Evolutionary conservation across 2,888 invertebrate genomes (phyloP), one percentile per base, ranked within the genome.

Genomic region (Charanyca ferruginea): DNA sequence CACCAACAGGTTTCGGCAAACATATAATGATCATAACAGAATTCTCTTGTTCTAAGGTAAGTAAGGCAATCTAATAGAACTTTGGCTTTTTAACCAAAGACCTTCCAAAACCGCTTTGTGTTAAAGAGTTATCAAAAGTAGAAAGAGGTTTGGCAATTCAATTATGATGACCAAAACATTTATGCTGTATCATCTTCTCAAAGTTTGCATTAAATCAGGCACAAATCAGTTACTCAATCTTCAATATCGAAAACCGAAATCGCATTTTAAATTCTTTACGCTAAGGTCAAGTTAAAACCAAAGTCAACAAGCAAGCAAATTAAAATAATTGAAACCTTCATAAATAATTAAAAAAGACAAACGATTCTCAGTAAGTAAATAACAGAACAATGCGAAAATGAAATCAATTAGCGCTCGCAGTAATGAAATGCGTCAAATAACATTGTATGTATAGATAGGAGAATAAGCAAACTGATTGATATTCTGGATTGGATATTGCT

Each of bases 381-480:
- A 66, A 48, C n/a, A 20, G 23, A 66, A 67, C 41, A 57, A 67
- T 67, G 13, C 9, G n/a, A 55, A 25, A 48, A 68, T 1, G 23
- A 57, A 42, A 57, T 49, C 48, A 49, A 68, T 55, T 47, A 66
- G 18, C 32, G 23, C 18, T 13, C 3, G 9, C 22, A 23, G 38
- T 54, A 32, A 67, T 67, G n/a, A 41, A 67, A 48, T 4, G 23
- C 18, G 9, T 41, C 22, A n/a, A 38, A 66, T 45, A 54, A 51
- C 35, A 22, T n/a, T 32, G 41, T 32, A 45, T 2, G n/a, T 5
- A 4, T 9, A 18, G 41, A 4, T 9, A 18, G 41, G 16, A 6
- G 11, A 28, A 41, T 41, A 13, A 28, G 22, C 11, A 32, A 28
- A 65, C 22, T 28, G 32, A 51, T 42, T 42, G 18, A 23, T 28